Base-by-base conservation (phyloP, 2,888 invertebrate species). In the Eupithecia abbreviata region DNA sequence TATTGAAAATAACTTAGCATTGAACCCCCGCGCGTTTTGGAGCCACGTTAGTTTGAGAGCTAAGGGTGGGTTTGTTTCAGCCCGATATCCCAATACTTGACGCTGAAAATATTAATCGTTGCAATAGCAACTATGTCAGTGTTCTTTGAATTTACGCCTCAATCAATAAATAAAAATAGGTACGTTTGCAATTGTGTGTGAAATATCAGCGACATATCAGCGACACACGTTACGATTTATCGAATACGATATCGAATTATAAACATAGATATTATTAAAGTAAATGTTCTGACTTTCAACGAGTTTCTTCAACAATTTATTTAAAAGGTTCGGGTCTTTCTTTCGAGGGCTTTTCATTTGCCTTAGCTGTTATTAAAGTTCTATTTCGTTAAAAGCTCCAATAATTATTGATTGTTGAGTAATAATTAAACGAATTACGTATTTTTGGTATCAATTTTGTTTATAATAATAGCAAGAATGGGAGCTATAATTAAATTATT, bases 301-400 rank as follows among this genome's bases (percentile, higher is more conserved):
- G 86, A 90, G 90, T 91, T 92, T 89, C 89, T 87, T 88, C 82
- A 88, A 89, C 87, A 89, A 90, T 89, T 85, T 87, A 89, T 85
- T 84, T 89, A 87, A 89, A 92, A 92, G 88, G 92, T 93, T 81
- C 67, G 75, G 76, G 83, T 87, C 87, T 86, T 89, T 89, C 88
- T 87, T 88, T 87, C 87, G 85, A 91, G 89, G 85, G 88, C 89
- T 90, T 90, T 91, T 91, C 88, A 90, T 90, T 91, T 87, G 85
- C 81, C 81, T 89, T 85, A 84, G 83, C 86, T 90, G 87, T 91
- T 90, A 93, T 93, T 93, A 92, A 92, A 92, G 88, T 87, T 85
- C 85, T 86, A 92, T 91, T 92, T 90, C 76, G 86, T 87, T 86
- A 87, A 86, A 88, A 86, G 85, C 84, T 84, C 75, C 76, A 83